Percentiles rank a stretch among this genome's conserved stretches.
Conservation (phyloP, 2,888 invertebrate species). For the Bellardia bayeri region DNA sequence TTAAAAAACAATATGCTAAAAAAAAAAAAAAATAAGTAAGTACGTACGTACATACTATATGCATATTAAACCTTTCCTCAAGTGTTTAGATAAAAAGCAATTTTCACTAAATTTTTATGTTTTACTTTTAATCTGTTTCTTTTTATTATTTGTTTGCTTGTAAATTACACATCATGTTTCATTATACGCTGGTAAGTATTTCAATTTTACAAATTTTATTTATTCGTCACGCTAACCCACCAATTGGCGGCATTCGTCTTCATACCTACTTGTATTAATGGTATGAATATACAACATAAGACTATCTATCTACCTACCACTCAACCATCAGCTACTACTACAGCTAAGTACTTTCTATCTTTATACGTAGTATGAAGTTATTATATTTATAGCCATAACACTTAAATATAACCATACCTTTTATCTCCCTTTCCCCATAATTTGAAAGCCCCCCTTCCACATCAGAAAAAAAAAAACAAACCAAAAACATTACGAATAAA, state of each 20-base stretch:
- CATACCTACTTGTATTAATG: constrained; percentile 12
- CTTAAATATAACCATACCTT: constrained; percentile 19
- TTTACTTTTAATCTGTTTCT: constrained; percentile 45
- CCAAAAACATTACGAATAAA: constrained; percentile 52
- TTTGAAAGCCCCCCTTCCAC: not conserved
- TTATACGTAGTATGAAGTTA: constrained; percentile 27
- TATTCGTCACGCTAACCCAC: constrained; percentile 61
- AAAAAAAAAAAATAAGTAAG: not conserved
- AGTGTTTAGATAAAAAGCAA: constrained; percentile 18
- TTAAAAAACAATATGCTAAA: not conserved
- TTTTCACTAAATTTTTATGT: constrained; percentile 33
- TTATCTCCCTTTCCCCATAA: not conserved
- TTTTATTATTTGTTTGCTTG: constrained; percentile 49
- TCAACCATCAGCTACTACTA: constrained; percentile 14
- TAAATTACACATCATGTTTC: constrained; percentile 50
- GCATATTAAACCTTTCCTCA: not conserved
- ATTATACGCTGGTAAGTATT: constrained; percentile 35
- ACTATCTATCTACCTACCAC: constrained; percentile 14
- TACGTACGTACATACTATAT: not conserved
- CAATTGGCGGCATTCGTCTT: constrained; percentile 38
- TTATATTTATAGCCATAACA: constrained; percentile 32
- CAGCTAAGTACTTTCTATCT: constrained; percentile 52
- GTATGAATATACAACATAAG: not conserved
- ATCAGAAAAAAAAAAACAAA: not conserved
- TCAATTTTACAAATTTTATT: constrained; percentile 42